Evolutionary conservation across 2,113 vertebrate species (phyloP).

Genomic region (Siphamia tubifer): DNA sequence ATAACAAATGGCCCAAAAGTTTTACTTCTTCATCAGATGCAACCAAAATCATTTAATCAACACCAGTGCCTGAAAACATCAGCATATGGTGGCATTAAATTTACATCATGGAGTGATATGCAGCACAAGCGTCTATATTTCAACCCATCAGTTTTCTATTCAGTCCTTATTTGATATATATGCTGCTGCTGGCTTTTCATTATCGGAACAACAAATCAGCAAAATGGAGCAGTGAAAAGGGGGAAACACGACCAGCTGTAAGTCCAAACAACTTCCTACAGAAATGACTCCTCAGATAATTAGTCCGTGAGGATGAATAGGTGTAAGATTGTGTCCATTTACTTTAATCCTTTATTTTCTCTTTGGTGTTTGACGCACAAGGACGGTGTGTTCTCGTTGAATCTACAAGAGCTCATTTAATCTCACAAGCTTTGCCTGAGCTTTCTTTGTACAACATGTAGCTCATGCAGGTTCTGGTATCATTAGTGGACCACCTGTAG

Average conservation of each 20-base stretch:
- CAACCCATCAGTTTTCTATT: neutral
- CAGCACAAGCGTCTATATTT: conserved; percentile 1
- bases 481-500: conserved; percentile 9
- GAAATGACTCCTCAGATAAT: conserved; percentile 17
- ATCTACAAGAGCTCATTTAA: neutral
- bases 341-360: neutral
- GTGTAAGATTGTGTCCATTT: neutral
- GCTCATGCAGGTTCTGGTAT: neutral
- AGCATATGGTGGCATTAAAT: conserved; percentile 55
- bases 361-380: conserved; percentile 9
- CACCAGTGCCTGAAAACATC: conserved; percentile 21
- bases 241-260: neutral
- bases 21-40: conserved; percentile 53
- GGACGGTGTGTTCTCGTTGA: neutral
- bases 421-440: neutral
- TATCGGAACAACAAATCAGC: conserved; percentile 21
- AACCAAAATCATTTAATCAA: conserved; percentile 52
- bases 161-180: neutral
- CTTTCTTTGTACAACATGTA: neutral
- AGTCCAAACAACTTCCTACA: conserved; percentile 9
- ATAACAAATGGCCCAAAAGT: conserved; percentile 35
- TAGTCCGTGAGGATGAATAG: conserved; percentile 2
- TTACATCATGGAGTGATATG: conserved; percentile 38
- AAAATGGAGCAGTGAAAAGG: conserved; percentile 15
- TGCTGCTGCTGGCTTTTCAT: conserved; percentile 26